Percentiles rank a stretch among this genome's conserved stretches.
phyloP scores from a whole-genome alignment of 2,797 vertebrate genomes.

The Aotus griseimembra region DNA sequence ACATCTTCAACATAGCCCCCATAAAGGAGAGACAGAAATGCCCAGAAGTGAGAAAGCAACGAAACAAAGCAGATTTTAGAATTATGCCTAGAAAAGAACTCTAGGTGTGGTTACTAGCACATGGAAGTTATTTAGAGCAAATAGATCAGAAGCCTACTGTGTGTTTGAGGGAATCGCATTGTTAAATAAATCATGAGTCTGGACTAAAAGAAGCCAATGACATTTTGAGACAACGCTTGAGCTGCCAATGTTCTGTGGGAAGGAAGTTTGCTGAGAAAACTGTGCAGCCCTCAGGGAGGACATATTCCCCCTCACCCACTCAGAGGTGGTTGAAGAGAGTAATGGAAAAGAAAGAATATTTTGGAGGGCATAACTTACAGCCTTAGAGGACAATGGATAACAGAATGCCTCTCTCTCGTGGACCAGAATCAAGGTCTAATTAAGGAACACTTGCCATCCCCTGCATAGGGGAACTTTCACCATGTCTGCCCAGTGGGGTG shows the following conservation, averaged over 20 bases:
- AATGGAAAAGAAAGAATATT: background rate
- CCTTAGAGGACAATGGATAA: background rate
- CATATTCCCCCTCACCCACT: background rate
- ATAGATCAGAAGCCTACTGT: background rate
- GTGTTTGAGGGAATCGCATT: background rate
- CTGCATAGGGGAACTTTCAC: background rate
- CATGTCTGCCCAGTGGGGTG: background rate
- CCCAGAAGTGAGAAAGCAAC: background rate
- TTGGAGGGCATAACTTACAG: background rate
- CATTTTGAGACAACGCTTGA: background rate
- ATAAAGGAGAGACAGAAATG: background rate
- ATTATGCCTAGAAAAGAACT: background rate
- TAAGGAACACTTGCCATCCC: background rate
- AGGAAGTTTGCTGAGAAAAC: background rate
- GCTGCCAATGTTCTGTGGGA: background rate
- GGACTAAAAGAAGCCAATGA: background rate
- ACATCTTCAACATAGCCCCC: background rate
- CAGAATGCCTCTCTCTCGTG: background rate
- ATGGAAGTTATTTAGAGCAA: background rate
- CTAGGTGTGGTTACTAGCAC: background rate
- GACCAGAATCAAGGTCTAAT: background rate
- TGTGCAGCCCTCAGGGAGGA: background rate
- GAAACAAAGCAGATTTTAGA: background rate
- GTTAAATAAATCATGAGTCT: background rate
- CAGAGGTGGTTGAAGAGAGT: background rate